Evolutionary conservation across 1,140 invertebrate genomes (phyloP).

Genomic region (Drosophila azteca): DNA sequence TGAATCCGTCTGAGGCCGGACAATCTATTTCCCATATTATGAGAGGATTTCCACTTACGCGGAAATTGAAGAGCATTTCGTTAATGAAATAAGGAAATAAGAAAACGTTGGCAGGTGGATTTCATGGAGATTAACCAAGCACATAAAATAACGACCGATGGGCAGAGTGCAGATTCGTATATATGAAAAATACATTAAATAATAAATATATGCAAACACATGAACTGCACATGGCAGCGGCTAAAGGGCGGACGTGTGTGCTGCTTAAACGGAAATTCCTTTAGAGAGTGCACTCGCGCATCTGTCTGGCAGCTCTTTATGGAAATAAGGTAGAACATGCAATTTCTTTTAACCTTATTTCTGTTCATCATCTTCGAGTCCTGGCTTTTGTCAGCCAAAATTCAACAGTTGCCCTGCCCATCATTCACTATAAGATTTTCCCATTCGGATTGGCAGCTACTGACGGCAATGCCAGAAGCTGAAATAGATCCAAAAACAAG

Average conservation of each 20-base stretch:
- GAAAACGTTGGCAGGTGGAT: slow-evolving; percentile 24
- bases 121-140: slow-evolving; percentile 48
- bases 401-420: slow-evolving; percentile 3
- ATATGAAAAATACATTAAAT: slow-evolving; percentile 55
- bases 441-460: background rate
- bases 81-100: background rate
- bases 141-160: slow-evolving; percentile 28
- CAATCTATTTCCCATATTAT: background rate
- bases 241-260: background rate
- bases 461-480: slow-evolving; percentile 1
- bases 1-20: no score
- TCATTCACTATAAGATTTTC: background rate
- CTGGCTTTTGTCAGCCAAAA: slow-evolving; percentile 26
- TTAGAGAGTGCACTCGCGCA: slow-evolving; percentile 24
- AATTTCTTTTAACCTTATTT: slow-evolving; percentile 34
- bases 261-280: slow-evolving; percentile 34
- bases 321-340: slow-evolving; percentile 43
- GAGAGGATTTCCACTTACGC: background rate
- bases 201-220: slow-evolving; percentile 53
- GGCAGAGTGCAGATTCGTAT: background rate
- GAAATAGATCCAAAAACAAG: no score
- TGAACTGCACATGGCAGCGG: slow-evolving; percentile 29
- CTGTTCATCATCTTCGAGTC: slow-evolving; percentile 3
- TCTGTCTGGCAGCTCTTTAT: slow-evolving; percentile 49
- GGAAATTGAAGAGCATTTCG: background rate